Evolutionary conservation across 92 coral and sea anemone genomes (phyloP).

Genomic region (Heliopora coerulea): DNA sequence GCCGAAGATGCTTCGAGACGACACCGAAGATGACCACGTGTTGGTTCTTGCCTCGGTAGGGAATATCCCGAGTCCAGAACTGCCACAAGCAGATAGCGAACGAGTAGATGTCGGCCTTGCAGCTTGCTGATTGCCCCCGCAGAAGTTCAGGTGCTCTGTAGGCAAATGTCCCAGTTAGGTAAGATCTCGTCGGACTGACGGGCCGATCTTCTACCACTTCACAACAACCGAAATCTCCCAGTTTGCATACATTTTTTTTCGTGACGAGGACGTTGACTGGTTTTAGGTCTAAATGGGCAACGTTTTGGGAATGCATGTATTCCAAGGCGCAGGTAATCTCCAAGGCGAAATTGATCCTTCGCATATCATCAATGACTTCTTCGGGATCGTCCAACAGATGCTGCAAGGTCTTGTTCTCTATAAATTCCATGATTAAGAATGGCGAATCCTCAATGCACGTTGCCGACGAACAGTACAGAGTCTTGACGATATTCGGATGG

Average conservation of each 20-base stretch:
- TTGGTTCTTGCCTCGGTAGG: conserved; percentile 79
- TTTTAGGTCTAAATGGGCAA: conserved; percentile 90
- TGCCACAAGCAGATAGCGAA: conserved; percentile 89
- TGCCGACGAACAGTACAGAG: conserved; percentile 64
- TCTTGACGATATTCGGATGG: conserved; percentile 83
- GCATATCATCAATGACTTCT: conserved; percentile 64
- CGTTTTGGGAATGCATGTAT: conserved; percentile 66
- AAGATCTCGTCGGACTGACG: conserved; percentile 83
- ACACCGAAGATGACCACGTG: conserved; percentile 92
- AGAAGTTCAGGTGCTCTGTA: conserved; percentile 94
- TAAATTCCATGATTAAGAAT: conserved; percentile 87
- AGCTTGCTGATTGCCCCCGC: conserved; percentile 79
- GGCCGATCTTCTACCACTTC: conserved; percentile 83
- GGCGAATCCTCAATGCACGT: conserved; percentile 77
- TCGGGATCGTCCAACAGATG: conserved; percentile 75
- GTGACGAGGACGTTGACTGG: conserved; percentile 80
- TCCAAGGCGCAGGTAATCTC: conserved; percentile 77
- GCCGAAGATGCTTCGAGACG: conserved; percentile 79
- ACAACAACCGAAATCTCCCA: conserved; percentile 94
- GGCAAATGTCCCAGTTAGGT: conserved; percentile 90
- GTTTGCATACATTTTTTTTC: conserved; percentile 67
- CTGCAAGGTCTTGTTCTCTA: conserved; percentile 78
- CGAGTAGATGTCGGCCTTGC: conserved; percentile 88
- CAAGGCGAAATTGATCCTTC: conserved; percentile 64
- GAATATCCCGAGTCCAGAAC: conserved; percentile 80